These are phyloP conservation scores for Masnerella sp. DNA, from an alignment of 2,888 invertebrate genomes.

Conservation along the genomic window DNA sequence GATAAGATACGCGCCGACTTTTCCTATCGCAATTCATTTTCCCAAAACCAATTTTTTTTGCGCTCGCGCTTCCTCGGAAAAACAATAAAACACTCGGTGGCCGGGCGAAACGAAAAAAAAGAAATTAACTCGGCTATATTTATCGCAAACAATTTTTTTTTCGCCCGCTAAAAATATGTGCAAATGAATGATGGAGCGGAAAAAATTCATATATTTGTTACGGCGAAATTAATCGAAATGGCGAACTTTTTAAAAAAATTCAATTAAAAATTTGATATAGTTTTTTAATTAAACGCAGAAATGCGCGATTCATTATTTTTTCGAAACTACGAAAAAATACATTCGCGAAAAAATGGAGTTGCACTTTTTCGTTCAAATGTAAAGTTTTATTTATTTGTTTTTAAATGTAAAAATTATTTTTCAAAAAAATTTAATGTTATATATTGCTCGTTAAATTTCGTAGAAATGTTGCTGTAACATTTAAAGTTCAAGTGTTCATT, in stretches of 20 bases:
- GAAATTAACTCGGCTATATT: slow-evolving; percentile 34
- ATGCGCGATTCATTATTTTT: slow-evolving; percentile 35
- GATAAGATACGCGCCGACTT: slow-evolving; percentile 37
- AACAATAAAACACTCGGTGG: slow-evolving; percentile 45
- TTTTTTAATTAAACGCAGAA: slow-evolving; percentile 45
- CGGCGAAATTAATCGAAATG: slow-evolving; percentile 28
- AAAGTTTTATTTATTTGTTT: too few species aligned
- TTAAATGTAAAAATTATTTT: too few species aligned
- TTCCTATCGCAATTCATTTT: slow-evolving; percentile 30
- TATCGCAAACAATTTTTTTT: slow-evolving; percentile 45
- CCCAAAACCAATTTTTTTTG: slow-evolving; percentile 30
- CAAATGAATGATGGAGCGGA: slow-evolving; percentile 39
- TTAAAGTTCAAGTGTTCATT: too few species aligned
- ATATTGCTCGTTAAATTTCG: too few species aligned
- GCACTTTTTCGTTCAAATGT: too few species aligned
- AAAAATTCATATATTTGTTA: slow-evolving; percentile 41
- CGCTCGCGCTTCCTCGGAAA: slow-evolving; percentile 2
- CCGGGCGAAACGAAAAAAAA: slow-evolving; percentile 25
- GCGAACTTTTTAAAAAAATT: slow-evolving; percentile 35
- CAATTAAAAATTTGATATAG: slow-evolving; percentile 42
- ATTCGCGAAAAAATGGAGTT: slow-evolving; percentile 14
- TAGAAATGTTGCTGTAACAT: too few species aligned
- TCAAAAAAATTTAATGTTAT: too few species aligned
- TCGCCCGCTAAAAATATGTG: slow-evolving; percentile 36
- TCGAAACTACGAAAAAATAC: slow-evolving; percentile 1